These are phyloP conservation scores for Drosophila anomalipes DNA, from an alignment of 2,888 invertebrate species.

Conservation along the genomic window DNA sequence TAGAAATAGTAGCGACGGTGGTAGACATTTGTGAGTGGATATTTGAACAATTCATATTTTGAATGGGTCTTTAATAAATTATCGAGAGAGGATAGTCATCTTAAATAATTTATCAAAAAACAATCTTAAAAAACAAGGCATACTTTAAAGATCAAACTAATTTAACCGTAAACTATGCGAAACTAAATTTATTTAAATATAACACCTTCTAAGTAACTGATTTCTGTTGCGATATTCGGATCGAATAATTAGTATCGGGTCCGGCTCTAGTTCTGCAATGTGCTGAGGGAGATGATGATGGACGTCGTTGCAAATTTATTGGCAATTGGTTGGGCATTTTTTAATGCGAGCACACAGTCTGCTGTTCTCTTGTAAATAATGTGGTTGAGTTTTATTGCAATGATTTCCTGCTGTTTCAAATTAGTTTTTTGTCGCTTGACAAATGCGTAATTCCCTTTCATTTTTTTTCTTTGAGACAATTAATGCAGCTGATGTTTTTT, in stretches of 20 bases:
- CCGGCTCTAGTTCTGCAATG: not conserved
- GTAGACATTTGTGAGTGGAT: not conserved
- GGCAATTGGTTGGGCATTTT: not conserved
- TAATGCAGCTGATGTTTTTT: not conserved
- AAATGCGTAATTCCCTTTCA: not conserved
- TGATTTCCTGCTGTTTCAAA: slow-evolving; percentile 1
- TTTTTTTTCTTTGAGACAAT: not conserved
- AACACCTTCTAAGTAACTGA: not conserved
- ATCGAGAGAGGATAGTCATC: not conserved
- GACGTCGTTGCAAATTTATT: not conserved
- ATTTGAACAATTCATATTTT: not conserved
- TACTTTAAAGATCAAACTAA: not conserved
- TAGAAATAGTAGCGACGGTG: not conserved
- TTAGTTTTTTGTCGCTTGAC: slow-evolving; percentile 5
- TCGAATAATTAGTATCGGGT: not conserved
- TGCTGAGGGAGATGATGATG: not conserved
- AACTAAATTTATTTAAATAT: not conserved
- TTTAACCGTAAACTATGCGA: not conserved
- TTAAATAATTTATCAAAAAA: not conserved
- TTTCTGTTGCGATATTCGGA: not conserved
- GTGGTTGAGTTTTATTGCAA: not conserved
- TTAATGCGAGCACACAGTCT: not conserved
- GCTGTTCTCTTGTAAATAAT: not conserved
- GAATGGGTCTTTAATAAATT: not conserved
- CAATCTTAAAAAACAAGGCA: not conserved